Evolutionary conservation across 2,113 vertebrate species (phyloP), one percentile per base, ranked within the genome.

Genomic region (Bostrychus sinensis): DNA sequence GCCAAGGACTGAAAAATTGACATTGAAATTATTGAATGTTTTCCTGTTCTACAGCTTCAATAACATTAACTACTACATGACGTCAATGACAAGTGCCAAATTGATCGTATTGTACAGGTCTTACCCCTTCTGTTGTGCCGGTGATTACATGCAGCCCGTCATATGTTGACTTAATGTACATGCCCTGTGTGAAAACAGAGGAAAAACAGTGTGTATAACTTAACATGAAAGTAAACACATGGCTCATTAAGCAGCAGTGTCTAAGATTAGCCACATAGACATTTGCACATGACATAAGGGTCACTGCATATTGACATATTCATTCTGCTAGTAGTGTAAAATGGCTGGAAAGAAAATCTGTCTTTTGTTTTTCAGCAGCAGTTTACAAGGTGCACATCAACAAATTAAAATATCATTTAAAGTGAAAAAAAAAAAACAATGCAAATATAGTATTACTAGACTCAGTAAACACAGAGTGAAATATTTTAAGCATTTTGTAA

Each of bases 161-260:
- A 34, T 98, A 98, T 25, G 96, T 98, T 28, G 96, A 98, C 76
- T 98, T 98, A 89, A 98, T 97, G 74, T 98, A 98, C 95, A 98
- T 97, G 81, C 95, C 95, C 96, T 98, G 70, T 34, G 66, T 37
- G 51, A 23, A 56, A 30, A 68, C 0, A 64, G 11, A 9, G 59
- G 25, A 11, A 26, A 56, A 10, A 25, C 48, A 6, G 10, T 37
- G 56, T 39, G 46, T 39, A 42, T 20, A 42, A 62, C 25, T 34
- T 0, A 54, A 62, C 58, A 30, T 17, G 56, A 41, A 59, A 43
- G 7, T 6, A 56, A 53, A 41, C 0, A 20, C 23, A 26, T 48
- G 22, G 37, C 30, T 32, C 23, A 53, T 72, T n/a, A 28, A 56
- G 62, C n/a, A 62, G 8, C 42, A 51, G 59, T 39, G 51, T 32